These are phyloP conservation scores for Suricata suricatta DNA, from an alignment of 2,113 vertebrate genomes.

Conservation along the genomic window DNA sequence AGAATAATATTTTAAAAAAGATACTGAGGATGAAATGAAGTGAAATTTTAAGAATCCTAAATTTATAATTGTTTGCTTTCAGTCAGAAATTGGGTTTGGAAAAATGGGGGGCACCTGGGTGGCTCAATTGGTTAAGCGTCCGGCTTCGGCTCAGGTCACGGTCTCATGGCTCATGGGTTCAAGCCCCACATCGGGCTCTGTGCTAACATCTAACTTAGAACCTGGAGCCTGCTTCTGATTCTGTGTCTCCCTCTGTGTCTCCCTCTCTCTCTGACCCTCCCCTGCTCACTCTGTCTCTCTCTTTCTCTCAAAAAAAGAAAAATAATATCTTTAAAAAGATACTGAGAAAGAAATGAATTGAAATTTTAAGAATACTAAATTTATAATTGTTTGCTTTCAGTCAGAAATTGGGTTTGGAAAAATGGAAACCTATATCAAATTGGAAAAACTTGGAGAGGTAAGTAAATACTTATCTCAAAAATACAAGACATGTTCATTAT, in stretches of 20 bases:
- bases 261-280: too few species aligned
- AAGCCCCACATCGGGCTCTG: too few species aligned
- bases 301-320: too few species aligned
- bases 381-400: constrained; percentile 83
- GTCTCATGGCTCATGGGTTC: too few species aligned
- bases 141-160: too few species aligned
- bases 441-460: constrained; percentile 98
- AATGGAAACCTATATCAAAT: constrained; percentile 98
- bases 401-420: constrained; percentile 99
- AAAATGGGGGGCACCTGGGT: constrained; percentile 87
- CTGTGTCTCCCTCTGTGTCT: too few species aligned
- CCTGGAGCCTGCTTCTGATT: too few species aligned
- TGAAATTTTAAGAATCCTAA: constrained; percentile 59
- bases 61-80: constrained; percentile 72
- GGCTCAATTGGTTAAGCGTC: too few species aligned
- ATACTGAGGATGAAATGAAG: constrained; percentile 7
- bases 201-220: too few species aligned
- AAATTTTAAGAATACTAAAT: constrained; percentile 61
- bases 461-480: constrained; percentile 65
- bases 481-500: background rate
- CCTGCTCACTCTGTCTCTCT: too few species aligned
- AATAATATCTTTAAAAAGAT: background rate
- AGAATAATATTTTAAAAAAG: background rate
- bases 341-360: background rate
- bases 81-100: constrained; percentile 98